phyloP scores from a whole-genome alignment of 2,113 vertebrate genomes.

The Oryctolagus cuniculus region DNA sequence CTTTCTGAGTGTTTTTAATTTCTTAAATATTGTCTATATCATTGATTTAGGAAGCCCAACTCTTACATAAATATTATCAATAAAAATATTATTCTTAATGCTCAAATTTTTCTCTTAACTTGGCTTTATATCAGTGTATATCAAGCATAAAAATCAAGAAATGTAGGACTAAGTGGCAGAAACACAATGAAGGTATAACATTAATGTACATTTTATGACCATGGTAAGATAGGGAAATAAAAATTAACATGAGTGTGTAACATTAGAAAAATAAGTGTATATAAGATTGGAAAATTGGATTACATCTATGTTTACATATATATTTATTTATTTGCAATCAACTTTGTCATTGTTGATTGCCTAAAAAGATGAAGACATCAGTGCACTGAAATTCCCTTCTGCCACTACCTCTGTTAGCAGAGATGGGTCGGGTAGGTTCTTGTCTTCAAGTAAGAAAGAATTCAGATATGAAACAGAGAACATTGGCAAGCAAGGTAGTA shows the following conservation, averaged over 20 bases:
- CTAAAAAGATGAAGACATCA: neutral
- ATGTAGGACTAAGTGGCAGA: slow-evolving; percentile 26
- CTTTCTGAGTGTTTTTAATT: neutral
- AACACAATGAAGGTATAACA: neutral
- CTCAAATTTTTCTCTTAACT: neutral
- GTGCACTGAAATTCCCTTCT: neutral
- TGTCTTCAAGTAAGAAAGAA: too few relatives aligned
- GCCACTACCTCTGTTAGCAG: too few relatives aligned
- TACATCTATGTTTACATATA: neutral
- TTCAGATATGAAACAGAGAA: too few relatives aligned
- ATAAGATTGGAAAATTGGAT: neutral
- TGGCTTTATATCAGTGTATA: neutral
- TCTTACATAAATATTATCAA: neutral
- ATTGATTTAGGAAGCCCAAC: neutral
- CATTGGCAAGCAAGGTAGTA: too few relatives aligned
- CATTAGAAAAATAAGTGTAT: neutral
- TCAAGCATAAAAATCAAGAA: neutral
- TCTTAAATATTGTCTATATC: neutral
- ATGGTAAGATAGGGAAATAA: neutral
- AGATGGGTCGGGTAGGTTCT: too few relatives aligned
- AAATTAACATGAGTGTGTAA: neutral
- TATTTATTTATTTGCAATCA: neutral
- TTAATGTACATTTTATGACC: neutral
- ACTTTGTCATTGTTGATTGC: neutral
- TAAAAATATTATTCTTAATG: neutral